A percentile compares a stretch with the other conserved stretches of the same genome.
Evolutionary conservation across 2,797 vertebrate genomes (phyloP).

Genomic region (Urophycis tenuis): DNA sequence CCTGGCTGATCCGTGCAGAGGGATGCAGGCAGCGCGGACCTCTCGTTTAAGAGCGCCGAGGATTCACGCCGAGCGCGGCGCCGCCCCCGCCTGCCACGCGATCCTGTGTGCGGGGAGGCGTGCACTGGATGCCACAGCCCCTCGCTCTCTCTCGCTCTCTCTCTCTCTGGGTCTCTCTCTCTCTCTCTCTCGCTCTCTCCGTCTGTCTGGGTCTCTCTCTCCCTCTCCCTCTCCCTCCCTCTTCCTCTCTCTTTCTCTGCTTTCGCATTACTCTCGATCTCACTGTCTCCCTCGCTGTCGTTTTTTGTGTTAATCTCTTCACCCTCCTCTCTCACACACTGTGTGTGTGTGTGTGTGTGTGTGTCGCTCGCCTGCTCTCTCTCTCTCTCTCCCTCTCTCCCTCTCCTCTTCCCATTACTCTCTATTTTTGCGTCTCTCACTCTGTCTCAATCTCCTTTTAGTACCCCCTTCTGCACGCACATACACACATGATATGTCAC

Average conservation of each 20-base stretch:
- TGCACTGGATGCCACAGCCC: neutral
- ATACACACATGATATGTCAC: neutral
- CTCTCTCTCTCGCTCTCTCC: neutral
- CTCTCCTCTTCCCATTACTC: constrained; percentile 11
- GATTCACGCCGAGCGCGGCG: neutral
- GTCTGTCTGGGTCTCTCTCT: neutral
- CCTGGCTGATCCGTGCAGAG: neutral
- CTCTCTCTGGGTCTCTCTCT: neutral
- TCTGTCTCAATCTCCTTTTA: neutral
- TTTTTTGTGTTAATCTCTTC: constrained; percentile 1
- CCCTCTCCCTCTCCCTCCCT: neutral
- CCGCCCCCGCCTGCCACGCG: neutral
- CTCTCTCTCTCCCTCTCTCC: neutral
- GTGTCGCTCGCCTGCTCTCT: neutral
- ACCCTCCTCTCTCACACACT: neutral
- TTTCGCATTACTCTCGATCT: neutral
- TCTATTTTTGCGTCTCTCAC: constrained; percentile 11
- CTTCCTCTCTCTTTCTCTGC: no score
- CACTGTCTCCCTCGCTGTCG: neutral
- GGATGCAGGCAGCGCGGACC: neutral
- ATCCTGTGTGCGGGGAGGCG: neutral
- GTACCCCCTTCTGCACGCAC: constrained; percentile 11
- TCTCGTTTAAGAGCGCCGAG: neutral
- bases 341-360: no score
- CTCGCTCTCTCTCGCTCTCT: neutral